These are phyloP conservation scores for Pseudoips prasinana DNA, from an alignment of 2,888 invertebrate genomes.

Conservation along the genomic window DNA sequence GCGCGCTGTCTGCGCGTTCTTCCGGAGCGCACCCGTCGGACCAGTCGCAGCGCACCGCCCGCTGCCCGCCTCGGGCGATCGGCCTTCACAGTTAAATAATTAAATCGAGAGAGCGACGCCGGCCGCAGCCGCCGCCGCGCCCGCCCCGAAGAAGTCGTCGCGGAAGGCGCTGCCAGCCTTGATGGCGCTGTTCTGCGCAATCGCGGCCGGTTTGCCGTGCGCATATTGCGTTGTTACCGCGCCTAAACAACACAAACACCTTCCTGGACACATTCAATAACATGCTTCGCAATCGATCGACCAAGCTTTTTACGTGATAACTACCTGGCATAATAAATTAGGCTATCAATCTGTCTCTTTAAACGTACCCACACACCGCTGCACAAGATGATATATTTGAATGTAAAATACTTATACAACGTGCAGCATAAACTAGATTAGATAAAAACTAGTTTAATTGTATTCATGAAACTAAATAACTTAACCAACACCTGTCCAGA, in stretches of 20 bases:
- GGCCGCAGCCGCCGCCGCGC: slow-evolving; percentile 36
- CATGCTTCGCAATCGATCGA: too few species aligned
- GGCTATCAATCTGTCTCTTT: too few species aligned
- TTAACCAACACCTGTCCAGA: too few species aligned
- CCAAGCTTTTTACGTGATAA: too few species aligned
- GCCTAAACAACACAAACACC: slow-evolving; percentile 65
- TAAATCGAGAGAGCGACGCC: slow-evolving; percentile 70
- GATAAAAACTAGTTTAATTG: too few species aligned
- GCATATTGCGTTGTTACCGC: slow-evolving; percentile 66
- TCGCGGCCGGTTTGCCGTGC: slow-evolving; percentile 74
- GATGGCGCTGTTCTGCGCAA: slow-evolving; percentile 78
- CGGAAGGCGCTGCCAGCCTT: slow-evolving; percentile 77
- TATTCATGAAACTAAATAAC: too few species aligned
- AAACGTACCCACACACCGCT: too few species aligned
- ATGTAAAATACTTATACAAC: too few species aligned
- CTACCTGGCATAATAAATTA: too few species aligned
- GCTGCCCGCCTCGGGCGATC: slow-evolving; percentile 77
- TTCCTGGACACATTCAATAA: slow-evolving; percentile 39
- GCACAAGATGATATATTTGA: too few species aligned
- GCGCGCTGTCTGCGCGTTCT: slow-evolving; percentile 79
- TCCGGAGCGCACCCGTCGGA: slow-evolving; percentile 78
- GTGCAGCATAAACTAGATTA: too few species aligned
- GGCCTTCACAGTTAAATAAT: slow-evolving; percentile 79
- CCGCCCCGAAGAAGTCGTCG: slow-evolving; percentile 70
- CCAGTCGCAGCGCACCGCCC: slow-evolving; percentile 77